Conservation (phyloP, 30 jellyfish, hydroid and myxozoan species). For the Nemopilema nomurai region DNA sequence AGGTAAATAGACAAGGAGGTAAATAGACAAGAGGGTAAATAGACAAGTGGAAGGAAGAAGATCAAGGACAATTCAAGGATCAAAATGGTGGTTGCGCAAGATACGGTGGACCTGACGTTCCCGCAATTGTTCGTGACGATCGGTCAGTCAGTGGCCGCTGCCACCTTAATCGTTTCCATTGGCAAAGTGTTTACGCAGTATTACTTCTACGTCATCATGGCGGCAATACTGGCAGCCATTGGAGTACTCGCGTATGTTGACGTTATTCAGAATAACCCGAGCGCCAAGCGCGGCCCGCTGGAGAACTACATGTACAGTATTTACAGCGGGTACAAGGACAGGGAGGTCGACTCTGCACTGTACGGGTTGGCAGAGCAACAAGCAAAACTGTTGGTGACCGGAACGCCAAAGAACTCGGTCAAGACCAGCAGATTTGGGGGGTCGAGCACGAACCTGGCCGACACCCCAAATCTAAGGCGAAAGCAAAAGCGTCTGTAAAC, state of each 20-base stretch:
- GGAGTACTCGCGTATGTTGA: constrained; percentile 45
- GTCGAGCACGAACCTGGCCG: constrained; percentile 28
- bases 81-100: neutral
- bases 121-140: constrained; percentile 20
- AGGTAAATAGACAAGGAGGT: neutral
- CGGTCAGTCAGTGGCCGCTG: constrained; percentile 53
- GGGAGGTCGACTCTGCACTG: constrained; percentile 39
- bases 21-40: neutral
- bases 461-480: constrained; percentile 20
- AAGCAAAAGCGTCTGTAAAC: neutral
- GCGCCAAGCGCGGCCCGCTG: constrained; percentile 22
- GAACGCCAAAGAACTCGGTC: constrained; percentile 20
- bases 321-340: constrained; percentile 17
- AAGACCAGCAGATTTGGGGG: neutral
- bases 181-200: constrained; percentile 46
- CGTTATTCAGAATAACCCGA: constrained; percentile 22
- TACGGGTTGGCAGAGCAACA: constrained; percentile 41
- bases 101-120: constrained; percentile 49
- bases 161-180: constrained; percentile 52
- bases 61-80: neutral
- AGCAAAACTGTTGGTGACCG: constrained; percentile 24
- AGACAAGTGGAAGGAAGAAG: neutral
- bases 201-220: constrained; percentile 33
- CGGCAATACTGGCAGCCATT: constrained; percentile 3
- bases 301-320: constrained; percentile 32